Evolutionary conservation across 2,888 invertebrate species (phyloP), one percentile per base, ranked within the genome.

Genomic region (Tachina lurida): DNA sequence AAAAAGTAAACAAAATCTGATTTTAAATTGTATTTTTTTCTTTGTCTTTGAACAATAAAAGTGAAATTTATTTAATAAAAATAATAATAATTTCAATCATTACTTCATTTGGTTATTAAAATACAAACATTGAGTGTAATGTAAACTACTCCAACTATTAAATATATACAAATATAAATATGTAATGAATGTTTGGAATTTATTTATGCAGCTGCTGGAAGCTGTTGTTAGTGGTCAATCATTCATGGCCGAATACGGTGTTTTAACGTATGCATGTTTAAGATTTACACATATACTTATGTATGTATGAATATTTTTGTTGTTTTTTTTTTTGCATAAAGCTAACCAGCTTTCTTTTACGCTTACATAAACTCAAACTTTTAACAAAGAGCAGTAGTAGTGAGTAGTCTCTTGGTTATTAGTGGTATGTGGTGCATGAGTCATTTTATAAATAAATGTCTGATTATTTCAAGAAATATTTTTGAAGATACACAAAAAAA

Each of bases 201-300:
- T 65, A 73, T 73, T 19, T 84, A 56, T 63, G 56, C 68, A 76
- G 77, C 68, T 74, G 63, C 60, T 54, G 60, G 68, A 75, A 68
- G 60, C 62, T 68, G 62, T 84, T 74, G 77, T 80, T 77, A 65
- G 87, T 79, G 68, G 78, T 80, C 75, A 84, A 82, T 84, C 84
- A 87, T 83, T 84, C 79, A 84, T 84, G 71, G 81, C 75, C 71
- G 76, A 80, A 79, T 76, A 76, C n/a, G 63, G 75, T 73, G 12
- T 60, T 58, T 67, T 73, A 65, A 76, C 71, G 73, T 80, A 52
- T 77, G 80, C 84, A 87, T 84, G 43, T 77, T 80, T 31, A 31
- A 67, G 56, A 60, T 58, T 77, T 63, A 31, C 31, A 31, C 7
- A 31, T 7, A 31, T 31, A 31, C 31, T 7, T 31, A 31, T 31